phyloP scores from a whole-genome alignment of 2,888 invertebrate species.

The Lamellibrachia satsuma region DNA sequence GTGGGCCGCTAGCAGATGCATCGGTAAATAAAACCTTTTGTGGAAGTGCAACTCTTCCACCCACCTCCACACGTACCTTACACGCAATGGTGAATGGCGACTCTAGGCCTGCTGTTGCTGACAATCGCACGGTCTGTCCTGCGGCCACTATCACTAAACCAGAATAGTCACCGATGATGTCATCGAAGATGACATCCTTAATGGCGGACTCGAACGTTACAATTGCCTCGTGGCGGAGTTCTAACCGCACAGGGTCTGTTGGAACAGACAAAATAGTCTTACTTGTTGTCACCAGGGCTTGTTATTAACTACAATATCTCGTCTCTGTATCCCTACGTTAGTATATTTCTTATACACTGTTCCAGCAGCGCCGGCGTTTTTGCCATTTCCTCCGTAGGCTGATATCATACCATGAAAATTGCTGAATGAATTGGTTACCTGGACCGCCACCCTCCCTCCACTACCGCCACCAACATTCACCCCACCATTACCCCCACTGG shows the following conservation, averaged over 20 bases:
- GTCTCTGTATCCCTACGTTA: constrained; percentile 37
- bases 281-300: constrained; percentile 25
- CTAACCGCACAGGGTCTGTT: not conserved
- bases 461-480: constrained; percentile 37
- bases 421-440: constrained; percentile 33
- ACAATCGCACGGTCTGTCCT: constrained; percentile 43
- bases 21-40: constrained; percentile 47
- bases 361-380: constrained; percentile 46
- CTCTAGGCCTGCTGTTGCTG: constrained; percentile 47
- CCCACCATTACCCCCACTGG: not conserved
- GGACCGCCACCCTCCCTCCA: constrained; percentile 45
- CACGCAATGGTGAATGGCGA: constrained; percentile 46
- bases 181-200: constrained; percentile 31
- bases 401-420: constrained; percentile 41
- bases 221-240: not conserved
- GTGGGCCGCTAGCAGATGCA: constrained; percentile 33
- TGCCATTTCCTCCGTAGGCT: constrained; percentile 44
- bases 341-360: constrained; percentile 44
- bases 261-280: constrained; percentile 19
- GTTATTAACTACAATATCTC: constrained; percentile 43
- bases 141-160: constrained; percentile 40
- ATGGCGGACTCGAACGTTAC: not conserved
- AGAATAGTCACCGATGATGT: constrained; percentile 46
- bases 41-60: constrained; percentile 41
- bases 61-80: constrained; percentile 41